Evolutionary conservation across 53 echinoderm and acorn worm genomes (phyloP).

Genomic region (Paracentrotus lividus): DNA sequence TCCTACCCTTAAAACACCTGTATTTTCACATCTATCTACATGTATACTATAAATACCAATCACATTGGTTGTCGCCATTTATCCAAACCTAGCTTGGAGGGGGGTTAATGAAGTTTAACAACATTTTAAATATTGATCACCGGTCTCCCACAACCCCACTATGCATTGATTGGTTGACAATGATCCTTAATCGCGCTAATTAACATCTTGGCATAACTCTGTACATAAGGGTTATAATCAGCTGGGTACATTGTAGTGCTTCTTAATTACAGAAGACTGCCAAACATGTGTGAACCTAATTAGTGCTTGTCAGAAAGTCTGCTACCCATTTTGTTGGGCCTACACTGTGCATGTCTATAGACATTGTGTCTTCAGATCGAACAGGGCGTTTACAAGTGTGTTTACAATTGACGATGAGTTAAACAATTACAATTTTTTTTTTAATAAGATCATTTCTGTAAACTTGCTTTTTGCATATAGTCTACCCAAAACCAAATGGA

Average conservation of each 20-base stretch:
- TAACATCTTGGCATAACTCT: slow-evolving; percentile 12
- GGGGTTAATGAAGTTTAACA: slow-evolving; percentile 18
- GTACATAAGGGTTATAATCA: neutral
- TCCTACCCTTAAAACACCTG: neutral
- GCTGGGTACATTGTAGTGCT: slow-evolving; percentile 12
- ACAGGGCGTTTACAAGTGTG: too few species aligned
- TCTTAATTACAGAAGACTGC: slow-evolving; percentile 1
- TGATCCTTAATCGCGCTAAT: neutral
- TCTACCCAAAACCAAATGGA: too few species aligned
- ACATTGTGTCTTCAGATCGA: too few species aligned
- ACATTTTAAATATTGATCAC: slow-evolving; percentile 37
- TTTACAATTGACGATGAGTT: too few species aligned
- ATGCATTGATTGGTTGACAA: slow-evolving; percentile 14
- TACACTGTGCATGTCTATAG: too few species aligned
- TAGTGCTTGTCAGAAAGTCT: slow-evolving; percentile 25
- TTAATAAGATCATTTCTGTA: too few species aligned
- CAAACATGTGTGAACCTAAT: slow-evolving; percentile 10
- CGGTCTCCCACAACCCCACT: neutral
- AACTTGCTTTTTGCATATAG: too few species aligned
- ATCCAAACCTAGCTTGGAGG: neutral
- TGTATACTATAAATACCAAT: neutral
- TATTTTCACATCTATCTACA: neutral
- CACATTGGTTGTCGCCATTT: neutral
- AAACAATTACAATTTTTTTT: too few species aligned
- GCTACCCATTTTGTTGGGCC: too few species aligned